Percentiles rank a stretch among this genome's conserved stretches.
These are phyloP conservation scores for Rhopalosiphum maidis DNA, from an alignment of 1,140 invertebrate genomes.

Conservation along the genomic window DNA sequence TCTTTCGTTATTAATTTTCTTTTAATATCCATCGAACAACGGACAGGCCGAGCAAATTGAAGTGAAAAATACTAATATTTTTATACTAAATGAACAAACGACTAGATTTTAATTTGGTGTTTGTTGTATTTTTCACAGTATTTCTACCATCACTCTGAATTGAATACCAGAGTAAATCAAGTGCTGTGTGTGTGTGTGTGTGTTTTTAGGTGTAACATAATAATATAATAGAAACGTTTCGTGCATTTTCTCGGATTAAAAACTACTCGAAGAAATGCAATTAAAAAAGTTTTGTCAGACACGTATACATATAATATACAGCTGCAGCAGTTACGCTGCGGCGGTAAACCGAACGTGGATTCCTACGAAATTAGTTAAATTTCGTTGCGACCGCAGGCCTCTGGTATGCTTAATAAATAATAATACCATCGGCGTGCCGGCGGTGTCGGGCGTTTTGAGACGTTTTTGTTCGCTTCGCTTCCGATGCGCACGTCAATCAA, in stretches of 20 bases:
- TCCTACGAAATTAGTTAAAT: constrained; percentile 47
- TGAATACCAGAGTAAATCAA: not conserved
- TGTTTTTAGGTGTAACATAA: not conserved
- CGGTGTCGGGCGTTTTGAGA: not conserved
- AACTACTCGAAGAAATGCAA: not conserved
- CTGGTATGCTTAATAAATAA: constrained; percentile 14
- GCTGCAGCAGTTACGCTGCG: no score
- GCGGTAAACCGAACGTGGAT: constrained; percentile 18
- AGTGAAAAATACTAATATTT: not conserved
- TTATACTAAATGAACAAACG: not conserved
- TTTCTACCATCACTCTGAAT: not conserved
- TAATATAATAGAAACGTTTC: not conserved
- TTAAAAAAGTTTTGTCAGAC: constrained; percentile 35
- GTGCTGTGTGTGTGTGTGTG: not conserved
- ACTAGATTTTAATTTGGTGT: not conserved
- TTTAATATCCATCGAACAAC: not conserved
- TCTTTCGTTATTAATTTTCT: not conserved
- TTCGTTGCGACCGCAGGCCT: not conserved
- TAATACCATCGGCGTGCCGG: constrained; percentile 10
- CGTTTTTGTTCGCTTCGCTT: constrained; percentile 42
- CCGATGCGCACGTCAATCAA: constrained; percentile 44
- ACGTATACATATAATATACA: not conserved
- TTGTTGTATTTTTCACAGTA: not conserved
- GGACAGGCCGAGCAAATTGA: not conserved
- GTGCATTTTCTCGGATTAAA: not conserved